These are phyloP conservation scores for Himantopus leucocephalus DNA, from an alignment of 2,113 vertebrate genomes.

Conservation along the genomic window DNA sequence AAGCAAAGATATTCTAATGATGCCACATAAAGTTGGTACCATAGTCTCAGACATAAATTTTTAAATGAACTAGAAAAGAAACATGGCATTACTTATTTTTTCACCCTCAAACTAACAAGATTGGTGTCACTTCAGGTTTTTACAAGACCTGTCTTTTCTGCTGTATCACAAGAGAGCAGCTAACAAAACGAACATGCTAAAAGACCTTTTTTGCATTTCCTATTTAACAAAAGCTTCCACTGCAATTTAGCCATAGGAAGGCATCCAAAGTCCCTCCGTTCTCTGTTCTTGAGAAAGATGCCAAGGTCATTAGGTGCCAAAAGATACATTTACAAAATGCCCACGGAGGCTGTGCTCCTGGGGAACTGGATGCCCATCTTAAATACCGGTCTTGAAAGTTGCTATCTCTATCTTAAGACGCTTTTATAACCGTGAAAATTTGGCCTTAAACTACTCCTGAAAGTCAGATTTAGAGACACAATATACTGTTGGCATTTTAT, in stretches of 20 bases:
- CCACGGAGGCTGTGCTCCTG: conserved; percentile 30
- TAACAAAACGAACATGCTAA: conserved; percentile 11
- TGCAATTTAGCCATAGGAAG: not conserved
- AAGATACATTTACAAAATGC: conserved; percentile 37
- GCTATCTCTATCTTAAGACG: conserved; percentile 33
- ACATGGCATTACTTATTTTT: not conserved
- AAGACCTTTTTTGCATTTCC: not conserved
- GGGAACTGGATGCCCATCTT: conserved; percentile 27
- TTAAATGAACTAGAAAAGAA: not conserved
- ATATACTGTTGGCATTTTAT: conserved; percentile 17
- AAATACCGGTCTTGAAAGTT: conserved; percentile 49
- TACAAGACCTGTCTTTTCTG: not conserved
- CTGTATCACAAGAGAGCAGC: not conserved
- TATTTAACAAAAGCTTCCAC: not conserved
- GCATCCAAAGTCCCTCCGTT: not conserved
- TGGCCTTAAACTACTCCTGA: not conserved
- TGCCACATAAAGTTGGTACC: not conserved
- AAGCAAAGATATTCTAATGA: not conserved
- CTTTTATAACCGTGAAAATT: conserved; percentile 37
- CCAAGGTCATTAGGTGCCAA: conserved; percentile 58
- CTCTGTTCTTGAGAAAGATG: conserved; percentile 4
- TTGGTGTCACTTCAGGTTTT: not conserved
- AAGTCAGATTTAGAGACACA: conserved; percentile 22
- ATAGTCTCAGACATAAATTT: not conserved
- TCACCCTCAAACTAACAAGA: not conserved